Evolutionary conservation across 2,797 vertebrate genomes (phyloP).

Genomic region (Phylloscopus collybita): DNA sequence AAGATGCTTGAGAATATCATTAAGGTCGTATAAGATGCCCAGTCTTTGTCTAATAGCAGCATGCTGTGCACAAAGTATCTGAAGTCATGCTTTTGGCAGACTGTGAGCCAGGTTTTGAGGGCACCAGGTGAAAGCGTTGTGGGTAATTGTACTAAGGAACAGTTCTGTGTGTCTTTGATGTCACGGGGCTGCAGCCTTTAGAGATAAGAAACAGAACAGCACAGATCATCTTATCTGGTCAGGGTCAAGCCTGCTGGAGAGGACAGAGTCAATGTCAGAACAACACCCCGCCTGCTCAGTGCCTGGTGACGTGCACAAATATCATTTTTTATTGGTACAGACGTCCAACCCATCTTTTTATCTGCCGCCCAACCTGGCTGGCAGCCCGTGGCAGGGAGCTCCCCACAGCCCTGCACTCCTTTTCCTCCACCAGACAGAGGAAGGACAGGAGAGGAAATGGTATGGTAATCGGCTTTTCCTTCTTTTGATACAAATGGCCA

Average conservation of each 20-base stretch:
- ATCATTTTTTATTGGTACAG: neutral
- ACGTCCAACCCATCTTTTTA: neutral
- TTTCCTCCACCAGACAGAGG: neutral
- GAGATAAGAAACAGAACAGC: neutral
- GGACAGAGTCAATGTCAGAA: neutral
- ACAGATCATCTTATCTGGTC: neutral
- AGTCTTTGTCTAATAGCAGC: neutral
- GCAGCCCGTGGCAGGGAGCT: neutral
- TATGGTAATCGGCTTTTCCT: neutral
- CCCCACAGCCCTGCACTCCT: neutral
- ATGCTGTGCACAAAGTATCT: neutral
- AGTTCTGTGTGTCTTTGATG: neutral
- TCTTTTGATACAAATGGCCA: neutral
- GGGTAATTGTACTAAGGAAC: neutral
- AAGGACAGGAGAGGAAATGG: neutral
- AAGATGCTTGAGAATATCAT: neutral
- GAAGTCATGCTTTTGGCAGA: neutral
- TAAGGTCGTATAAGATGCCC: neutral
- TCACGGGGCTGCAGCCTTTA: neutral
- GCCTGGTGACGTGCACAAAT: neutral
- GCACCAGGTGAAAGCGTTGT: neutral
- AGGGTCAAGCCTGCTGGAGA: neutral
- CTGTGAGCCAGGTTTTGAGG: neutral
- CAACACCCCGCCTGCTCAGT: accelerated
- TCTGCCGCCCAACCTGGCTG: neutral